These are phyloP conservation scores for Rhabdomys pumilio DNA, from an alignment of 2,797 vertebrate genomes.

Conservation along the genomic window DNA sequence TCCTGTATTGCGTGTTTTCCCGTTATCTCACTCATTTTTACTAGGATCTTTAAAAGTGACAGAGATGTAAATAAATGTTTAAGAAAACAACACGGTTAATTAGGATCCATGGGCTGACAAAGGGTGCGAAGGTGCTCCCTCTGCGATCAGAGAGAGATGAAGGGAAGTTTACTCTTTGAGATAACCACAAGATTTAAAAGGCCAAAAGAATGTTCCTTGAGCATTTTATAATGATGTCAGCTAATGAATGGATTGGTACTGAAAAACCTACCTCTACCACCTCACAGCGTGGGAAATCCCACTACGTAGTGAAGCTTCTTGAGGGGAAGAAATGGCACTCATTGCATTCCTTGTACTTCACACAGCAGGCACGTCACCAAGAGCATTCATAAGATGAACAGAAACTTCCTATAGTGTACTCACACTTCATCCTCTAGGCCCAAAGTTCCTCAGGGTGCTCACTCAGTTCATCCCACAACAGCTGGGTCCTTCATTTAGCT, in stretches of 20 bases:
- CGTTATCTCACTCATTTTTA: neutral
- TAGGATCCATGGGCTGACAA: neutral
- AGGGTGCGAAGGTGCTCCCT: neutral
- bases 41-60: neutral
- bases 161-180: neutral
- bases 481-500: neutral
- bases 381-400: neutral
- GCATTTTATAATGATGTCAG: neutral
- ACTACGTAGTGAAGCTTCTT: neutral
- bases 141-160: neutral
- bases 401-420: neutral
- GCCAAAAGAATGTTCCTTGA: neutral
- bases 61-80: neutral
- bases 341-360: neutral
- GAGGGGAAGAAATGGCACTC: neutral
- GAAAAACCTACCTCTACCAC: neutral
- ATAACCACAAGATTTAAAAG: neutral
- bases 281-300: neutral
- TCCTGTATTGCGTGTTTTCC: constrained; percentile 27
- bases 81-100: neutral
- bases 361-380: neutral
- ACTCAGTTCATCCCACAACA: neutral
- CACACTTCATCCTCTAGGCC: neutral
- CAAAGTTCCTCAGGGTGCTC: neutral
- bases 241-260: neutral